Evolutionary conservation across 2,888 invertebrate species (phyloP).

Genomic region (Malachius bipustulatus): DNA sequence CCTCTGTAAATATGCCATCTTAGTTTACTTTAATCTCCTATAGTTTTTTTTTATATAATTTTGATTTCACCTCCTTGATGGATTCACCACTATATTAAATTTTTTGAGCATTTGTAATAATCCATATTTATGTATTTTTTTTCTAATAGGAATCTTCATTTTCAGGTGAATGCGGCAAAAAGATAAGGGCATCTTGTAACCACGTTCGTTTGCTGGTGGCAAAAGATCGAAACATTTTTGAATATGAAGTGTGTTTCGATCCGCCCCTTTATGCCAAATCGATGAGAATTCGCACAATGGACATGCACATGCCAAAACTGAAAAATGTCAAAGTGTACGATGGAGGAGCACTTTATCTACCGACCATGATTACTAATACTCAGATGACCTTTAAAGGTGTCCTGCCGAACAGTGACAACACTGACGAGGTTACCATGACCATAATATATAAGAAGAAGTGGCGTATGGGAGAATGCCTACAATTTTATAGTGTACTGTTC

Average conservation of each 20-base stretch:
- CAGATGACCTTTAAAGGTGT: slow-evolving; percentile 43
- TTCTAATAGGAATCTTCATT: too few species aligned
- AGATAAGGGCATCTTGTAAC: slow-evolving; percentile 51
- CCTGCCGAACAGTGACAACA: slow-evolving; percentile 46
- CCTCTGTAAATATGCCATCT: too few species aligned
- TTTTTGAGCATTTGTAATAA: too few species aligned
- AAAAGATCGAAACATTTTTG: slow-evolving; percentile 58
- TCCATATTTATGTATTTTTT: too few species aligned
- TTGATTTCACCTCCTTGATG: too few species aligned
- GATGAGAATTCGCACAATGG: slow-evolving; percentile 49
- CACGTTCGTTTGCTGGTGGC: slow-evolving; percentile 59
- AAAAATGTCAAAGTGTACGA: slow-evolving; percentile 66
- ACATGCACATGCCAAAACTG: slow-evolving; percentile 47
- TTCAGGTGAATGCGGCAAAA: slow-evolving; percentile 38
- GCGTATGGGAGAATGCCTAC: slow-evolving; percentile 51
- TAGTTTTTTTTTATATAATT: too few species aligned
- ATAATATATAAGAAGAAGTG: slow-evolving; percentile 50
- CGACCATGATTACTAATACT: slow-evolving; percentile 49
- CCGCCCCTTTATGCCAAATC: slow-evolving; percentile 63
- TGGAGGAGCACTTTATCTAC: slow-evolving; percentile 68
- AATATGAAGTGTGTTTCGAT: slow-evolving; percentile 67
- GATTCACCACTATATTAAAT: too few species aligned
- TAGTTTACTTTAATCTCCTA: too few species aligned
- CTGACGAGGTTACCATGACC: slow-evolving; percentile 39
- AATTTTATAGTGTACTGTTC: slow-evolving; percentile 72